Evolutionary conservation across 2,888 invertebrate genomes (phyloP), one percentile per base, ranked within the genome.

Genomic region (Eupithecia vulgata): DNA sequence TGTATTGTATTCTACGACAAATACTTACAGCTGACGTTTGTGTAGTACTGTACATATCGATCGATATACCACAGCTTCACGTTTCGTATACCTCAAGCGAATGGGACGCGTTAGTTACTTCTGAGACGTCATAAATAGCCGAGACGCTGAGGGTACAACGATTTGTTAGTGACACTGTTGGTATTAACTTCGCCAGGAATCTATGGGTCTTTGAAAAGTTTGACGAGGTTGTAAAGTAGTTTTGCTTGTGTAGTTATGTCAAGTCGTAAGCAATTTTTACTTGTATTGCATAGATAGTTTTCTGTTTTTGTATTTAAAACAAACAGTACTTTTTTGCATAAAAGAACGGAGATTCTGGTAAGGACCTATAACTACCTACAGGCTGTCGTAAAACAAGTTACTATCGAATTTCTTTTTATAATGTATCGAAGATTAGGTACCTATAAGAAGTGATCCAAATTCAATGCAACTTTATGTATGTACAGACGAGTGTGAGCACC

Each of bases 31-130:
- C 5, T 17, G 42, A 42, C 15, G 42, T 42, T 42, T 42, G 10
- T 17, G 42, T 42, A 42, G 12, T 17, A 45, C 17, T 48, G n/a
- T 48, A 8, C 6, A 10, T 8, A 48, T n/a, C n/a, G 10, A 59
- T 13, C 59, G 8, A 7, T 37, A 10, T 30, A 34, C 25, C 34
- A 30, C 30, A 30, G 34, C 3, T 52, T 10, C 35, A 37, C n/a
- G 35, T 61, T 61, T 34, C n/a, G n/a, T n/a, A 62, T 62, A 64
- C 62, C n/a, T 64, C 62, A 35, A 64, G 62, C 0, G 10, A 64
- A 64, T 64, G 62, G 34, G 37, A 17, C 62, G 10, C 62, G 10
- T 64, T 35, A 37, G 62, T 37, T 21, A 37, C n/a, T n/a, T 25
- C 25, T 57, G 57, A 57, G 25, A 35, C n/a, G 62, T 35, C 62